Conservation (phyloP, 2,888 invertebrate genomes). For the Eupithecia pulchellata region DNA sequence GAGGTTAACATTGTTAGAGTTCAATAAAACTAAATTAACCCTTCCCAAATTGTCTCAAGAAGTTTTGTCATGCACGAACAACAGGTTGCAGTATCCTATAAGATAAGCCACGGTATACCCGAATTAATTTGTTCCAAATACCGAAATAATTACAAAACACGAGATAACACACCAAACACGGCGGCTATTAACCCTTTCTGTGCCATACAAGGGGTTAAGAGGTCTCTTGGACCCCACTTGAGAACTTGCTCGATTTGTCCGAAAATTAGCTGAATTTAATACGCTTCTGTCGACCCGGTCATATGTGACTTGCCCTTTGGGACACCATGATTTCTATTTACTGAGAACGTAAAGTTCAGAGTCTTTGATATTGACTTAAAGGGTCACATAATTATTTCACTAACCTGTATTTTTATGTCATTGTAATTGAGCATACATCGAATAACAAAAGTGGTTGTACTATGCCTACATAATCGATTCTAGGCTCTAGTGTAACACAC, state of each 20-base stretch:
- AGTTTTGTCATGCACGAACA: constrained; percentile 13
- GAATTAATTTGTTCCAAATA: constrained; percentile 33
- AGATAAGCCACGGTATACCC: constrained; percentile 15
- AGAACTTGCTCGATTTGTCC: constrained; percentile 69
- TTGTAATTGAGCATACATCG: neutral
- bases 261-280: constrained; percentile 72
- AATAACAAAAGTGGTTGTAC: neutral
- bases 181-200: constrained; percentile 60
- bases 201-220: constrained; percentile 52
- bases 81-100: constrained; percentile 25
- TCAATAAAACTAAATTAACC: constrained; percentile 18
- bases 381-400: neutral
- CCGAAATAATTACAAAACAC: constrained; percentile 45
- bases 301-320: constrained; percentile 60
- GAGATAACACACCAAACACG: constrained; percentile 54
- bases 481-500: too few relatives aligned
- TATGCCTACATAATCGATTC: too few relatives aligned
- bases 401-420: neutral
- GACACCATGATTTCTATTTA: constrained; percentile 47
- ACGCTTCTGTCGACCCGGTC: constrained; percentile 56
- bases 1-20: neutral
- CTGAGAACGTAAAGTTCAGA: constrained; percentile 2
- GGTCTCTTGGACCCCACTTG: constrained; percentile 63
- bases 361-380: neutral
- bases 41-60: constrained; percentile 14